Conservation (phyloP, 2,113 vertebrate species). For the Maccullochella peelii region DNA sequence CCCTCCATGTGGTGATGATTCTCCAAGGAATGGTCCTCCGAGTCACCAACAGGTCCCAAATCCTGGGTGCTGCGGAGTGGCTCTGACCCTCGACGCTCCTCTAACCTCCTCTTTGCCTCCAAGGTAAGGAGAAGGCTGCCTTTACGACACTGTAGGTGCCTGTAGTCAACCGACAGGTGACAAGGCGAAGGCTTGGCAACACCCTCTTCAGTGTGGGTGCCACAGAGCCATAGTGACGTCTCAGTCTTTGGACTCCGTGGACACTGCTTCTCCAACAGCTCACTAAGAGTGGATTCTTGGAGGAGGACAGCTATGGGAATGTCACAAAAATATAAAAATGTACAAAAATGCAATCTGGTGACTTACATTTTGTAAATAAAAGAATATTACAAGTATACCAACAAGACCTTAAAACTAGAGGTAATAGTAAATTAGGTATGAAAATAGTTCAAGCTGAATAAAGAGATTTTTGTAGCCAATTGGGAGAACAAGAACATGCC, state of each 20-base stretch:
- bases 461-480: neutral
- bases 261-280: slow-evolving; percentile 65
- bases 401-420: neutral
- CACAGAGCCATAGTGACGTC: neutral
- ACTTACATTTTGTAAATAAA: neutral
- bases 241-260: slow-evolving; percentile 16
- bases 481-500: neutral
- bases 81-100: slow-evolving; percentile 68
- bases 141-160: slow-evolving; percentile 33
- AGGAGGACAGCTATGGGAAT: slow-evolving; percentile 87
- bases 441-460: neutral
- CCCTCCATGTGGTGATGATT: slow-evolving; percentile 76
- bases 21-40: slow-evolving; percentile 16
- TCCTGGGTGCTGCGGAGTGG: slow-evolving; percentile 33
- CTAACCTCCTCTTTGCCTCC: slow-evolving; percentile 31
- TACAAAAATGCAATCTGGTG: neutral
- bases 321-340: neutral
- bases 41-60: neutral
- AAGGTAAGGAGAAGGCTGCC: slow-evolving; percentile 52
- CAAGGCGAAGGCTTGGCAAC: slow-evolving; percentile 1
- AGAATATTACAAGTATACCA: neutral
- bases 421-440: neutral
- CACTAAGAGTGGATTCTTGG: slow-evolving; percentile 81
- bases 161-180: neutral
- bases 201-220: neutral